These are phyloP conservation scores for Rhingia rostrata DNA, from an alignment of 2,888 invertebrate species.

Conservation along the genomic window DNA sequence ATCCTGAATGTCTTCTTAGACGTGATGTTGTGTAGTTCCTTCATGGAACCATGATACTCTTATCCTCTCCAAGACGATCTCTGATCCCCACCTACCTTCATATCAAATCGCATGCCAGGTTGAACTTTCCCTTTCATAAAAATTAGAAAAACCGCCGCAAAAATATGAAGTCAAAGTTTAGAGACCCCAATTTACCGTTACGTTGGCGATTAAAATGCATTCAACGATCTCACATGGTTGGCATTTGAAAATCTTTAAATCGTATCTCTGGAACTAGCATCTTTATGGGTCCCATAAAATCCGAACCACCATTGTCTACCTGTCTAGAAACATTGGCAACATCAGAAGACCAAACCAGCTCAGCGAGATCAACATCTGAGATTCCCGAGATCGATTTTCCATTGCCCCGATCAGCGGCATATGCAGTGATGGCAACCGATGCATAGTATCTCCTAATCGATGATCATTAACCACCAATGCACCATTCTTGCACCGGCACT, in stretches of 20 bases:
- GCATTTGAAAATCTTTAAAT: constrained; percentile 65
- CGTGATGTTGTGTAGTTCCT: too few species aligned
- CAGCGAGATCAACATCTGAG: constrained; percentile 56
- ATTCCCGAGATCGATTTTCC: constrained; percentile 60
- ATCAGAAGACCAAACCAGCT: constrained; percentile 13
- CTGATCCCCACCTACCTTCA: neutral
- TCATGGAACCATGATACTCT: too few species aligned
- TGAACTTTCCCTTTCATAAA: neutral
- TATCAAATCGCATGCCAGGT: neutral
- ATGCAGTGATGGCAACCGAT: neutral
- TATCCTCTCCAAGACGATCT: too few species aligned
- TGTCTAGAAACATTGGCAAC: constrained; percentile 27
- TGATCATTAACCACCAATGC: constrained; percentile 50
- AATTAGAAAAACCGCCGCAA: neutral
- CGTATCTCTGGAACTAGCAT: constrained; percentile 44
- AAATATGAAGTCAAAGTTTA: constrained; percentile 25
- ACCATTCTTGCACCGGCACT: constrained; percentile 16
- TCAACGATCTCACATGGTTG: constrained; percentile 66
- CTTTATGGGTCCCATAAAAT: constrained; percentile 66
- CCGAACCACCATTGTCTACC: constrained; percentile 65
- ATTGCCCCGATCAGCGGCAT: constrained; percentile 5
- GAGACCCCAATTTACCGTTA: constrained; percentile 55
- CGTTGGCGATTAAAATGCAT: constrained; percentile 69
- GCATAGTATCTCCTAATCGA: constrained; percentile 35
- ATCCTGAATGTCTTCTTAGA: too few species aligned